Base-by-base conservation (phyloP, 2,797 vertebrate genomes). In the Crypturellus tataupa region DNA sequence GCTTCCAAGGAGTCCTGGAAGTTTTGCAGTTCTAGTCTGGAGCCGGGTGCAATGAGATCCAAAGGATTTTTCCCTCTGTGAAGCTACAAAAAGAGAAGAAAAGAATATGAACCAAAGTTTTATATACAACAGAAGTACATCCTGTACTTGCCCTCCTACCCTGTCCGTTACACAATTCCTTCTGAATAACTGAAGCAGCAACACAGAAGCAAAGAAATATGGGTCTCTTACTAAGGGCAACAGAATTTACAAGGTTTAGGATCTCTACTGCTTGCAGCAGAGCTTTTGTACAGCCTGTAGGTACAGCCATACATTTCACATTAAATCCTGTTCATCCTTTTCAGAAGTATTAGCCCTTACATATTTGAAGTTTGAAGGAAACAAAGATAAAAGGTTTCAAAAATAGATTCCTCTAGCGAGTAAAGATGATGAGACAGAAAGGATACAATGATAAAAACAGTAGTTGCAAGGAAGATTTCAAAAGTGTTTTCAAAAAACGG, bases 21-120 rank as follows among this genome's bases (percentile, higher is more conserved):
- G 91, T 99, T 98, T 81, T 99, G 98, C 73, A 99, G 98, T 92
- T 99, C 99, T 86, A 99, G 98, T 4, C 98, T 98, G 91, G 98
- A 99, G 77, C 99, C 99, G 0, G 98, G 98, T 15, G 98, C 98
- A 68, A 99, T 98, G 51, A 99, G 98, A 97, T 99, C 99, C 97
- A 99, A 92, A 2, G 99, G 99, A 96, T 99, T 99, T 96, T 98
- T 98, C 35, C 99, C 99, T 40, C 98, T 98, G 95, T 99, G 98
- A 40, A 99, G 99, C 99, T 99, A 72, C 24, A 92, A 25, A 80
- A 80, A 86, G 80, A 65, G 33, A 9, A 60, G 33, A 75, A 92
- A 47, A 53, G 37, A 59, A 68, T 40, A 65, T 83, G 79, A 40
- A 23, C 29, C 51, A 37, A 92, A 69, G 51, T 68, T 78, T 42